phyloP scores from a whole-genome alignment of 2,113 vertebrate genomes.

The Dasyurus viverrinus region DNA sequence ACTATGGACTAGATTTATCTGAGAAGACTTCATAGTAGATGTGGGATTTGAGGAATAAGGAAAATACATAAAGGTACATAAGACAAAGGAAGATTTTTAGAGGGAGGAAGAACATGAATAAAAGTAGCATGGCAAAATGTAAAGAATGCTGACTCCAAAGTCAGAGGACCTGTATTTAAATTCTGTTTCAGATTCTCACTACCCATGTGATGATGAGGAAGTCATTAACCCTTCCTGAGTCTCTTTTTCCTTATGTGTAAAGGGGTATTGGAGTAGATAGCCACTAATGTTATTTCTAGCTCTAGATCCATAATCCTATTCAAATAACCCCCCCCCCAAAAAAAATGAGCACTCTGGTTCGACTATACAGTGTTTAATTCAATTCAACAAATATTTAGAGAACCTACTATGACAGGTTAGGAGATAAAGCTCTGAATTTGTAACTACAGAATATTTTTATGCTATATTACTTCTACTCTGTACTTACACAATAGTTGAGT shows the following conservation, averaged over 20 bases:
- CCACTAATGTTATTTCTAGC: background rate
- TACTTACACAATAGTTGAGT: constrained; percentile 19
- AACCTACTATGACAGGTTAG: background rate
- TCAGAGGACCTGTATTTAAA: background rate
- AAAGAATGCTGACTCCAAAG: background rate
- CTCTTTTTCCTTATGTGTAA: background rate
- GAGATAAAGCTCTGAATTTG: background rate
- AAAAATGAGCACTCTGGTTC: background rate
- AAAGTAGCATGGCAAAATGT: background rate
- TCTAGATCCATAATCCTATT: background rate
- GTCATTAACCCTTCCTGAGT: background rate
- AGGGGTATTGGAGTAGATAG: background rate
- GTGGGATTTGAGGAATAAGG: background rate
- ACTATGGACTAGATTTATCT: background rate
- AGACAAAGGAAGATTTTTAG: background rate
- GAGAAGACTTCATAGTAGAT: background rate
- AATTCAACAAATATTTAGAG: background rate
- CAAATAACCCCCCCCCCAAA: background rate
- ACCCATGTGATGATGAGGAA: background rate
- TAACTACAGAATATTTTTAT: background rate
- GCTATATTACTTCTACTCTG: constrained; percentile 14
- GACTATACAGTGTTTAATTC: background rate
- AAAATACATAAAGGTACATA: background rate
- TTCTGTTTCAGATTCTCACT: background rate
- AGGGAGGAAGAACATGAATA: background rate